Evolutionary conservation across 2,797 vertebrate species (phyloP), one percentile per base, ranked within the genome.

Genomic region (Sebastes matsubarae): DNA sequence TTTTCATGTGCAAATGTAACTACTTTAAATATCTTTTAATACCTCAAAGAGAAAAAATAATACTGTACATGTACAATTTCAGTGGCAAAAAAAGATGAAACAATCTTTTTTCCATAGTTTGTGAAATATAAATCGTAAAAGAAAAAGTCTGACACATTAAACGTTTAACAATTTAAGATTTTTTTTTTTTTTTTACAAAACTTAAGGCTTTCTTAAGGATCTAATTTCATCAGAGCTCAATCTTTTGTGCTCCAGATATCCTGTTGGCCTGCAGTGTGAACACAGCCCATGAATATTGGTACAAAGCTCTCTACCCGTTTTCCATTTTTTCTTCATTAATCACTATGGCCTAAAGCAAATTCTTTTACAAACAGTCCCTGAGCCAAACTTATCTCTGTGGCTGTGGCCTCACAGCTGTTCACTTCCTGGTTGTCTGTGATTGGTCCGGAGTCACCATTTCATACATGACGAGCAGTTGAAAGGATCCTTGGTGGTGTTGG

Each of bases 381-480:
- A 78, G 73, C 46, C 58, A 46, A 54, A 75, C 60, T 25, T 10
- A 18, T 72, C 73, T 82, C 2, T 22, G 9, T 16, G 42, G 20
- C 36, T 52, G 9, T 20, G 52, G 20, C 32, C 55, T 54, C 29
- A 3, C 38, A 58, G 68, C 22, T n/a, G 16, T 73, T 54, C 58
- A 64, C 69, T 25, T 80, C 71, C 25, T 71, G 79, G 6, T 38
- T 18, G 29, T 58, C 66, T 68, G 12, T 65, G 65, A 38, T 5
- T 54, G 73, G 58, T 32, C 29, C 27, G 59, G 25, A 66, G 55
- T 94, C 83, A 91, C 75, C 61, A 80, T 67, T 95, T 95, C 25
- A 81, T 38, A 79, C 96, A 96, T 0, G 93, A 81, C 0, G 82
- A 86, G 79, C 95, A 96, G 80, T 65, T 83, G 57, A 89, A 67